These are phyloP conservation scores for Eurystomus glaucurus DNA, from an alignment of 2,797 vertebrate species.

Conservation along the genomic window DNA sequence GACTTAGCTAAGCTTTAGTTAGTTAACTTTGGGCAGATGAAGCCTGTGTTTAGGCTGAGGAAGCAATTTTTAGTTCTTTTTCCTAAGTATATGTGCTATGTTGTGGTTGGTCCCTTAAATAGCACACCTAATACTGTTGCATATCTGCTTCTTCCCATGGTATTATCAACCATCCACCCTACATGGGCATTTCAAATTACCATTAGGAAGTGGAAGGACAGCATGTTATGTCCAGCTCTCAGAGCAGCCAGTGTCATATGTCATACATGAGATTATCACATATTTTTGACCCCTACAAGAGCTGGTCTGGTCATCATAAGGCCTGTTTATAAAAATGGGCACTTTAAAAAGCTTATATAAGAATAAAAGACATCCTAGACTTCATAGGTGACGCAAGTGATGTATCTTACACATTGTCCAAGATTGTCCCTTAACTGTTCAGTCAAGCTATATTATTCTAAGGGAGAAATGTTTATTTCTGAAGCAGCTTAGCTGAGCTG, in stretches of 20 bases:
- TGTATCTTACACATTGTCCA: background rate
- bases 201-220: background rate
- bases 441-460: background rate
- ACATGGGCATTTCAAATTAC: background rate
- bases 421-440: background rate
- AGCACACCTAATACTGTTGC: background rate
- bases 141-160: background rate
- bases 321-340: background rate
- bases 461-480: background rate
- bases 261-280: rapidly evolving
- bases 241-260: background rate
- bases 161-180: background rate
- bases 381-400: background rate
- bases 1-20: background rate
- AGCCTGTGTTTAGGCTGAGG: background rate
- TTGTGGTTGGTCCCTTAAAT: background rate
- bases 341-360: background rate
- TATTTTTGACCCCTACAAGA: background rate
- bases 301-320: rapidly evolving
- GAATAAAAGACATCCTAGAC: background rate
- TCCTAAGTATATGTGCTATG: background rate
- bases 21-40: background rate
- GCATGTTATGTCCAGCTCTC: background rate
- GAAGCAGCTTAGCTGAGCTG: background rate
- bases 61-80: background rate